Percentiles rank a stretch among this genome's conserved stretches.
phyloP scores from a whole-genome alignment of 2,113 vertebrate genomes.

The Brevimyrus niger region DNA sequence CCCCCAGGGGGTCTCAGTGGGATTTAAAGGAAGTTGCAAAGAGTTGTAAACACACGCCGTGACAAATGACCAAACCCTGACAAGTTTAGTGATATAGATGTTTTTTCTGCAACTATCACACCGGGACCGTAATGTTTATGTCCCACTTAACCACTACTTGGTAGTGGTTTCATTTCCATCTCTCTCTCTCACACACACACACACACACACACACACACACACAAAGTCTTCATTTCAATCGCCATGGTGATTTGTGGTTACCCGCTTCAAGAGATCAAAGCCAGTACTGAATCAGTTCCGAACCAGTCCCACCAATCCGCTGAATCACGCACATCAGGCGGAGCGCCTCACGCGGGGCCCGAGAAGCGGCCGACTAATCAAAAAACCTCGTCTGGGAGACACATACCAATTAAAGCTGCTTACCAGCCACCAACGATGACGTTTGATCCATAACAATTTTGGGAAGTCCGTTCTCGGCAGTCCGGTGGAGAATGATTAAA shows the following conservation, averaged over 20 bases:
- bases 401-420: background rate
- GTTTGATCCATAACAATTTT: background rate
- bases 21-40: background rate
- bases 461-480: background rate
- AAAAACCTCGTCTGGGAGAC: background rate
- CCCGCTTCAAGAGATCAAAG: background rate
- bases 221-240: background rate
- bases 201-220: background rate
- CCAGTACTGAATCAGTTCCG: background rate
- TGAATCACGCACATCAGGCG: background rate
- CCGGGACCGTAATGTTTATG: background rate
- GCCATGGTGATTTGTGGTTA: background rate
- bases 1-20: background rate
- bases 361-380: background rate
- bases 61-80: background rate
- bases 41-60: background rate
- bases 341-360: background rate
- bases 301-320: background rate
- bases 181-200: background rate
- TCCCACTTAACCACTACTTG: background rate
- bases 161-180: background rate
- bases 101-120: background rate
- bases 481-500: background rate
- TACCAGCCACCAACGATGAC: background rate
- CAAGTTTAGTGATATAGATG: background rate